Base-by-base conservation (phyloP, 30 jellyfish, hydroid and myxozoan species). In the Aurelia coerulea region DNA sequence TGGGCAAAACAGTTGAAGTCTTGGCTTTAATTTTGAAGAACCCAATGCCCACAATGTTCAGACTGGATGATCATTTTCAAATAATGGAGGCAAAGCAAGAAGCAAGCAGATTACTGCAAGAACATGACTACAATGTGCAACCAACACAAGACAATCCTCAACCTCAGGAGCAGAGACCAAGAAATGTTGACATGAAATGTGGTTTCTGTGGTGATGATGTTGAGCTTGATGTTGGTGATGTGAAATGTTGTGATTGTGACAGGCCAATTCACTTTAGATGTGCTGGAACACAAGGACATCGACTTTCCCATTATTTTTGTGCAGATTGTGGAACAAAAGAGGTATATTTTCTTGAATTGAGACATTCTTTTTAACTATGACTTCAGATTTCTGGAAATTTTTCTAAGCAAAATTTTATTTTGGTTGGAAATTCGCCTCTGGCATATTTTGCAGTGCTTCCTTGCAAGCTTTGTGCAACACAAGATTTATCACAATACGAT, bases 1-100 rank as follows among this genome's bases (percentile, higher is more conserved):
- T 89, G 53, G 99, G 99, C 16, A 96, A 96, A 81, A 90, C 98
- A 3, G 96, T 96, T 17, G 99, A 96, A 81, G 95, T 96, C 37
- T 62, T 96, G 15, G 98, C 97, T 14, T 81, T 89, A 39, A 70
- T 91, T 46, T 78, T 91, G 73, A 90, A 82, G 51, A 90, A 90
- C 60, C 79, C 81, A 56, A 64, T 76, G 29, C 68, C 53, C 41
- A 42, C 29, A 49, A 85, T 11, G 35, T 73, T 85, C 56, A 58
- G 9, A 12, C 5, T 65, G 41, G 73, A 37, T 37, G 37, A 67
- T 18, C 32, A 10, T 53, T 31, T 76, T 35, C 12, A 59, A 56
- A 11, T 2, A 76, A 50, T 17, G 53, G 17, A 35, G 31, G 77
- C 17, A 18, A n/a, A 29, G 29, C 9, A 11, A 9, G 35, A 31